Evolutionary conservation across 2,888 invertebrate genomes (phyloP).

Genomic region (Linnaemya vulpina): DNA sequence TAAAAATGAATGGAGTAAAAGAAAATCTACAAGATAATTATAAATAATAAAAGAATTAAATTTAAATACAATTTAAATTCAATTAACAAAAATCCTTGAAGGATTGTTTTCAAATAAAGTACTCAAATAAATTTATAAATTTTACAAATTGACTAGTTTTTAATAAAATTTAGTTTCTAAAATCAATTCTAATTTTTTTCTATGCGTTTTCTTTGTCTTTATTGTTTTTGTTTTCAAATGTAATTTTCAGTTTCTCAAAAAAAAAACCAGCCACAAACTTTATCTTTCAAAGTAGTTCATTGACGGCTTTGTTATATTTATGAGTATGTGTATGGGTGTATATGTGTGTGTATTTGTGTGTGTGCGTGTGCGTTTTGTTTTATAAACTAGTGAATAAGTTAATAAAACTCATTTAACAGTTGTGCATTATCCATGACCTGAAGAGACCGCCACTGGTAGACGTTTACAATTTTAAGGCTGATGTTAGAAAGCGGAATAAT

Average conservation of each 20-base stretch:
- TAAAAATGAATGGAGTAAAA: neutral
- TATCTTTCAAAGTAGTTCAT: slow-evolving; percentile 71
- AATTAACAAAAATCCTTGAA: slow-evolving; percentile 16
- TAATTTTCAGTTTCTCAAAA: slow-evolving; percentile 36
- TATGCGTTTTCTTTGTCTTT: slow-evolving; percentile 28
- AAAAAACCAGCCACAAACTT: slow-evolving; percentile 72
- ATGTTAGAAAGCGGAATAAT: slow-evolving; percentile 10
- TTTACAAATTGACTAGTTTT: slow-evolving; percentile 15
- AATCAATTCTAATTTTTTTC: neutral
- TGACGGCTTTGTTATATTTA: slow-evolving; percentile 49
- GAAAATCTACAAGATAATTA: neutral
- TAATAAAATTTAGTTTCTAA: neutral
- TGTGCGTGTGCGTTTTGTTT: slow-evolving; percentile 16
- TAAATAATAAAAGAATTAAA: neutral
- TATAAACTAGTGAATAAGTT: slow-evolving; percentile 12
- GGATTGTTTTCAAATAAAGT: slow-evolving; percentile 26
- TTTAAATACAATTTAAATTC: slow-evolving; percentile 5
- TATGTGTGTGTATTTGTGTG: neutral
- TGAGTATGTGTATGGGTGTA: neutral
- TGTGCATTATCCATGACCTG: slow-evolving; percentile 65
- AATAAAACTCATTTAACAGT: slow-evolving; percentile 32
- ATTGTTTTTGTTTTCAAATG: slow-evolving; percentile 22
- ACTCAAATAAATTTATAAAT: neutral
- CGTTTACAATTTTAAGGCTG: slow-evolving; percentile 5
- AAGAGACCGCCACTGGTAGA: slow-evolving; percentile 13